Conservation (phyloP, 2,888 invertebrate species). For the Myathropa florea region DNA sequence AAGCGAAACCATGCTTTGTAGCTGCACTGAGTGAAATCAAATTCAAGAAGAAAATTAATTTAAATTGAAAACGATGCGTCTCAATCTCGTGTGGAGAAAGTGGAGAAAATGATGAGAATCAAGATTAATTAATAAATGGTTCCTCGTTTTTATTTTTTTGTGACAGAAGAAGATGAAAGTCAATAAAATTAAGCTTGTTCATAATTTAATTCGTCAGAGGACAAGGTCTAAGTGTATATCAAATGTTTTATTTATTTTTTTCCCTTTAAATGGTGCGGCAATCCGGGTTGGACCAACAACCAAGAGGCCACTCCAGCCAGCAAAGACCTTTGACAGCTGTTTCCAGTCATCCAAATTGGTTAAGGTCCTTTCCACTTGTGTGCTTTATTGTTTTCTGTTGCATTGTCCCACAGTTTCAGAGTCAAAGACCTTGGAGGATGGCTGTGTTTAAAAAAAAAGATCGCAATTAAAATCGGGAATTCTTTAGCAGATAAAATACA, state of each 20-base stretch:
- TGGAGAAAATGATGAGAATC: background rate
- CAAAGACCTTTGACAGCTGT: too few species aligned
- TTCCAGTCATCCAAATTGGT: too few species aligned
- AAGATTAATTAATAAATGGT: conserved; percentile 56
- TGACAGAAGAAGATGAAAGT: conserved; percentile 42
- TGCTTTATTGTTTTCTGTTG: too few species aligned
- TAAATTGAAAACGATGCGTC: background rate
- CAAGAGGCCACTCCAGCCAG: too few species aligned
- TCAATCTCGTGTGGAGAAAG: background rate
- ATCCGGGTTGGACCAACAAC: too few species aligned
- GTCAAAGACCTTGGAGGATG: too few species aligned
- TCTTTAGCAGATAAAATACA: too few species aligned
- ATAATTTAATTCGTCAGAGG: background rate
- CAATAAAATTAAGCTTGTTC: conserved; percentile 26
- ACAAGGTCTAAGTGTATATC: background rate
- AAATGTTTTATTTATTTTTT: background rate
- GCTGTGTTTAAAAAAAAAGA: too few species aligned
- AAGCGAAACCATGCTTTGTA: conserved; percentile 10
- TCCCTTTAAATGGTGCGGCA: too few species aligned
- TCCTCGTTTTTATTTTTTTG: conserved; percentile 64
- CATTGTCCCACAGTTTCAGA: too few species aligned
- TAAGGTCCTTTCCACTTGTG: too few species aligned
- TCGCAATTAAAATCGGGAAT: too few species aligned
- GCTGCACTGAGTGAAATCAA: conserved; percentile 38
- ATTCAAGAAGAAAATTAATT: conserved; percentile 7